Evolutionary conservation across 2,888 invertebrate species (phyloP).

Genomic region (Cantharis rustica): DNA sequence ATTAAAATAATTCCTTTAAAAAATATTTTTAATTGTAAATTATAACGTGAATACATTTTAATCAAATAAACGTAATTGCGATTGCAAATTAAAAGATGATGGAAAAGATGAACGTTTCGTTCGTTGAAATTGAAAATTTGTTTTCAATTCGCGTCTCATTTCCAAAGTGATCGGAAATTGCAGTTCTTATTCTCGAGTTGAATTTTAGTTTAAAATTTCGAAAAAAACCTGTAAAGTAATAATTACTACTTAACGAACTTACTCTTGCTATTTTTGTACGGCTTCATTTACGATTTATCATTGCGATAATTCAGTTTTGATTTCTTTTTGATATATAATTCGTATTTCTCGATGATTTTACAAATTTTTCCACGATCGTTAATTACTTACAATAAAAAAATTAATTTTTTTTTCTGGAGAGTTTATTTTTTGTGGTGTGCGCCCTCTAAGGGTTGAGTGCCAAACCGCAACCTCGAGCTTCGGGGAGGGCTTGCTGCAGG

Average conservation of each 20-base stretch:
- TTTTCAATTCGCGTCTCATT: conserved; percentile 51
- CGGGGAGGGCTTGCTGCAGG: neutral
- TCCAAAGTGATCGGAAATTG: conserved; percentile 52
- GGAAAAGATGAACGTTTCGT: conserved; percentile 18
- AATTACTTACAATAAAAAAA: neutral
- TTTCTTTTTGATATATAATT: neutral
- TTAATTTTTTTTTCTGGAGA: neutral
- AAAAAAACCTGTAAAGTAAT: conserved; percentile 11
- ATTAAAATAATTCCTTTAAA: neutral
- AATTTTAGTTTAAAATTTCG: conserved; percentile 37
- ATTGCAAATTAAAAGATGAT: conserved; percentile 28
- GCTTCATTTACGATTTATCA: neutral
- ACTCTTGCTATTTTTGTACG: neutral
- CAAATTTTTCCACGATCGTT: neutral
- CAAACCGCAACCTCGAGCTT: neutral
- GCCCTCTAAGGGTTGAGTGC: neutral
- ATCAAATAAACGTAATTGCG: conserved; percentile 25
- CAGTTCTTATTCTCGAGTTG: conserved; percentile 44
- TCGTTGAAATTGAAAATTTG: conserved; percentile 41
- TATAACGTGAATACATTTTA: conserved; percentile 15
- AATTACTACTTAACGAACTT: conserved; percentile 17
- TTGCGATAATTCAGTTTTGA: neutral
- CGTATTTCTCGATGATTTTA: neutral
- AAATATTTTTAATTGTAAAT: neutral
- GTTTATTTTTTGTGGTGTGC: neutral